Evolutionary conservation across 2,888 invertebrate species (phyloP).

Genomic region (Mimachlamys varia): DNA sequence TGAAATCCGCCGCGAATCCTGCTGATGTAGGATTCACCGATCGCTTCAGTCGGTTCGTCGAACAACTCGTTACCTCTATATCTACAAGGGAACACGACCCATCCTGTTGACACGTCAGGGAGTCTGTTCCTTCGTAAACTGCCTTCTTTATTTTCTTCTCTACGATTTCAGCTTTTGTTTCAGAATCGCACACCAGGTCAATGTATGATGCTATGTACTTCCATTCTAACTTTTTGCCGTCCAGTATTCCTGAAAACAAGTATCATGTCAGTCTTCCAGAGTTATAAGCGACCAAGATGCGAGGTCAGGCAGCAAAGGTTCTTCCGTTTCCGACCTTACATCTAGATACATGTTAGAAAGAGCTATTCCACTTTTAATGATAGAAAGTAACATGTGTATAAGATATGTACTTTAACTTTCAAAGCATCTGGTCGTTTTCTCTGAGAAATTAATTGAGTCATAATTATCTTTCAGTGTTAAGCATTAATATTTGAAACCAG

Average conservation of each 20-base stretch:
- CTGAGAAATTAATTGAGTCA: no score
- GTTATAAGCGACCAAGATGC: no score
- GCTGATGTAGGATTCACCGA: background rate
- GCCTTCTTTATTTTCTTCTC: background rate
- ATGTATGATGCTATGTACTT: slow-evolving; percentile 32
- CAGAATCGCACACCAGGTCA: slow-evolving; percentile 40
- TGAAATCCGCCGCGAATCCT: slow-evolving; percentile 39
- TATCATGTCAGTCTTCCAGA: no score
- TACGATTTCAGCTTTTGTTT: background rate
- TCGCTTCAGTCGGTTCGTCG: background rate
- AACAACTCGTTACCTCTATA: slow-evolving; percentile 40
- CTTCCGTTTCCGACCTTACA: no score
- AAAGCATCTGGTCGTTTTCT: no score
- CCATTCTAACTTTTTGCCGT: background rate
- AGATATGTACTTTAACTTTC: no score
- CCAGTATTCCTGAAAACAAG: slow-evolving; percentile 35
- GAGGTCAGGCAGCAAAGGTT: no score
- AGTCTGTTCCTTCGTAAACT: background rate
- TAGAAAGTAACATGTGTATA: no score
- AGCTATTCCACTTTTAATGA: no score
- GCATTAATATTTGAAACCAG: no score
- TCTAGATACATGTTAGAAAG: no score
- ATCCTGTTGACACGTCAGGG: slow-evolving; percentile 29
- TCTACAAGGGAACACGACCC: slow-evolving; percentile 24
- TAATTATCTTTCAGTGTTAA: no score